Evolutionary conservation across 2,888 invertebrate genomes (phyloP).

Genomic region (Halictus quadricinctus): DNA sequence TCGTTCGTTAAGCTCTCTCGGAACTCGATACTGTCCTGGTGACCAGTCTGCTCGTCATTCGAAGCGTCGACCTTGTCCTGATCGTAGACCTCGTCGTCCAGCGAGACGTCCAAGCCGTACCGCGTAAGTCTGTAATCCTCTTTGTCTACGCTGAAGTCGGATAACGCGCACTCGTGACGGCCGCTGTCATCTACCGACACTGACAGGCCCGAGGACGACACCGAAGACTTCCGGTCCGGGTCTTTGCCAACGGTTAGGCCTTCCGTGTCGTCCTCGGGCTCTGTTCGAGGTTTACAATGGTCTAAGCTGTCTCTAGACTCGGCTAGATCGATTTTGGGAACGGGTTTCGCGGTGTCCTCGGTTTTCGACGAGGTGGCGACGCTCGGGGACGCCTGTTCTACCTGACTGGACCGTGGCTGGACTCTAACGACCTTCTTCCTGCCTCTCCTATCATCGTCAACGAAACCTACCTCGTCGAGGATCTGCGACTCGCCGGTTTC

Average conservation of each 20-base stretch:
- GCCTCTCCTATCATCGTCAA: slow-evolving; percentile 62
- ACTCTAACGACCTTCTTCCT: slow-evolving; percentile 58
- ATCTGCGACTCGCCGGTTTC: slow-evolving; percentile 77
- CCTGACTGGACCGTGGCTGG: slow-evolving; percentile 50
- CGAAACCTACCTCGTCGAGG: slow-evolving; percentile 77
- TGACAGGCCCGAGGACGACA: slow-evolving; percentile 33
- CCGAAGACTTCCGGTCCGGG: slow-evolving; percentile 32
- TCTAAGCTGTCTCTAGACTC: slow-evolving; percentile 11
- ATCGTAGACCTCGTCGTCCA: slow-evolving; percentile 40
- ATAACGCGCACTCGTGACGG: slow-evolving; percentile 63
- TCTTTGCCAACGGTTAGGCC: slow-evolving; percentile 28
- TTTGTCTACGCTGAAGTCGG: slow-evolving; percentile 65
- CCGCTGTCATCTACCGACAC: slow-evolving; percentile 44
- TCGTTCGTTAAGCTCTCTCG: slow-evolving; percentile 27
- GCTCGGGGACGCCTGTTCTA: slow-evolving; percentile 36
- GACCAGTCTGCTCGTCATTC: slow-evolving; percentile 15
- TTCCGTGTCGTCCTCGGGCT: slow-evolving; percentile 21
- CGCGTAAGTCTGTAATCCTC: slow-evolving; percentile 63
- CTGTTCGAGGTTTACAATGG: neutral
- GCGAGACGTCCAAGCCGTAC: slow-evolving; percentile 47
- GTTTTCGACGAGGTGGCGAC: slow-evolving; percentile 38
- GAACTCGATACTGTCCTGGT: slow-evolving; percentile 6
- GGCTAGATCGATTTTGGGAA: neutral
- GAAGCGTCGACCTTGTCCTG: slow-evolving; percentile 3
- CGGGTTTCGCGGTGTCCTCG: slow-evolving; percentile 23